A percentile compares a stretch with the other conserved stretches of the same genome.
Evolutionary conservation across 2,113 vertebrate species (phyloP).

Genomic region (Mustelus asterias): DNA sequence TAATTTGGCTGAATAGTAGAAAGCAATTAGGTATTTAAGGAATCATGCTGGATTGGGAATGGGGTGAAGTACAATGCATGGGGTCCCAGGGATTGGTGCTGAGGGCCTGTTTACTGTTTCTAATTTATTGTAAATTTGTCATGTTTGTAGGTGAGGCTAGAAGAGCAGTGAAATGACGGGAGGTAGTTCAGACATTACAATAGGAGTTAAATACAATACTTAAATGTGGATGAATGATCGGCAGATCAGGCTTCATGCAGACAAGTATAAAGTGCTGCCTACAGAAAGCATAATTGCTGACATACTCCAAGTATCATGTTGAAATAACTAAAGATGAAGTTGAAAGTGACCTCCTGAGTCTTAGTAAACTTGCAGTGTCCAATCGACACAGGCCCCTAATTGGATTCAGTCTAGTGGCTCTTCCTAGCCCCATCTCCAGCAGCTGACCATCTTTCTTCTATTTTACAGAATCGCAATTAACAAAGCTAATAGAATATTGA

Average conservation of each 20-base stretch:
- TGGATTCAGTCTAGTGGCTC: neutral
- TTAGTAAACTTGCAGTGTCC: neutral
- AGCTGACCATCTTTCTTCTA: neutral
- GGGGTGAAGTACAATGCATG: neutral
- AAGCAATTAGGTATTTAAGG: neutral
- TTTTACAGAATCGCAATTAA: neutral
- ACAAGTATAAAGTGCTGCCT: neutral
- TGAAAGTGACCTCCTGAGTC: neutral
- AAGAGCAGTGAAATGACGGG: neutral
- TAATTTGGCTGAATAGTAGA: neutral
- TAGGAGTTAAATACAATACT: neutral
- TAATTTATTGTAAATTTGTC: neutral
- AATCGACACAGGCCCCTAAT: neutral
- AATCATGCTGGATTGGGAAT: neutral
- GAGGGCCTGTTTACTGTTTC: neutral
- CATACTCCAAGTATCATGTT: neutral
- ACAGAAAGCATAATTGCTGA: neutral
- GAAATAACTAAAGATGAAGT: neutral
- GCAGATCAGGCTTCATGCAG: neutral
- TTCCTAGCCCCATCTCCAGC: neutral
- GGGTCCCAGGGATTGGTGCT: neutral
- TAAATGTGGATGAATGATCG: neutral
- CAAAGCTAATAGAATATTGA: neutral
- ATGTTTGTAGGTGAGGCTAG: neutral
- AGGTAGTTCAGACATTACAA: neutral